A percentile compares a stretch with the other conserved stretches of the same genome.
Conservation (phyloP, 2,113 vertebrate species). For the Dolichallabes microphthalmus region DNA sequence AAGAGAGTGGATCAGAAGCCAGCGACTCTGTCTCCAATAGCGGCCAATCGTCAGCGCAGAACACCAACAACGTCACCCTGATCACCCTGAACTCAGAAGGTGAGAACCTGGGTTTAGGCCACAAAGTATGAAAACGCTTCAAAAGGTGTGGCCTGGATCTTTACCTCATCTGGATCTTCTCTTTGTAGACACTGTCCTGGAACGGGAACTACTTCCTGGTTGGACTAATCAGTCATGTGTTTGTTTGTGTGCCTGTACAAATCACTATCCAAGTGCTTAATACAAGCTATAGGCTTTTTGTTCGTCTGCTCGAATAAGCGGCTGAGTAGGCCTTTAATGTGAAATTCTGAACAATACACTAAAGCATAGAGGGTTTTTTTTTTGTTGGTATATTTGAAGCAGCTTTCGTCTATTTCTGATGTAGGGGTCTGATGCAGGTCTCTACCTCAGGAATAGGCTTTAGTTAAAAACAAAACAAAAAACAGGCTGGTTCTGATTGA, state of each 20-base stretch:
- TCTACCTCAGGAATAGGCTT: neutral
- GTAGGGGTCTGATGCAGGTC: neutral
- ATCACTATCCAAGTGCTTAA: neutral
- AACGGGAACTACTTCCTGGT: neutral
- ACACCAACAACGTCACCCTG: conserved; percentile 90
- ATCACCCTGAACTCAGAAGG: conserved; percentile 97
- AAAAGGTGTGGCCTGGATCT: neutral
- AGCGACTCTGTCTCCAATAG: conserved; percentile 91
- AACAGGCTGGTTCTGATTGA: conserved; percentile 36
- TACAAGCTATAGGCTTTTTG: neutral
- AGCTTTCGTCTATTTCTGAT: neutral
- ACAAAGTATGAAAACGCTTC: neutral
- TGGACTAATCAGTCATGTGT: neutral
- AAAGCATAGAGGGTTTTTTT: neutral
- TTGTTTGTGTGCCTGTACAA: neutral
- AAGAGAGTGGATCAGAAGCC: conserved; percentile 93
- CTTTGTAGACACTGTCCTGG: neutral
- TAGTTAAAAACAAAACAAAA: neutral
- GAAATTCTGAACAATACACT: neutral
- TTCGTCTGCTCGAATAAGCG: neutral
- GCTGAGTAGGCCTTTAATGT: neutral
- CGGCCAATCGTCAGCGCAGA: conserved; percentile 78
- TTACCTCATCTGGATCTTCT: neutral
- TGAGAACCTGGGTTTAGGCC: conserved; percentile 55
- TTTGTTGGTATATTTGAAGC: neutral